Base-by-base conservation (phyloP, 2,888 invertebrate genomes). In the Minunthozetes semirufus region DNA sequence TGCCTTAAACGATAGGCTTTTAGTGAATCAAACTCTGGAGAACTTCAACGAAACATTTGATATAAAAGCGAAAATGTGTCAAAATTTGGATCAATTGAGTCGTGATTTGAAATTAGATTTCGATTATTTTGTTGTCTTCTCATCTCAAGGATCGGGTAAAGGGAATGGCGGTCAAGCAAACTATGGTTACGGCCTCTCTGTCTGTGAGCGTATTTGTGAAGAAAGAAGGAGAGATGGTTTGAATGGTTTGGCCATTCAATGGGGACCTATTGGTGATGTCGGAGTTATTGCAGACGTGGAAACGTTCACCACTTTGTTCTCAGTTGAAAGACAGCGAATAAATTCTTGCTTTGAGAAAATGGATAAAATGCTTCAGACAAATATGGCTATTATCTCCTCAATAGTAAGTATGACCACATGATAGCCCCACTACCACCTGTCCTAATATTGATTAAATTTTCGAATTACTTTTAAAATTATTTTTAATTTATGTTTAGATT, bases 201-300 rank as follows among this genome's bases (percentile, higher is more conserved):
- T 90, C 63, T 97, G 98, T 96, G 98, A 98, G 85, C 88, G 98
- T 77, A 88, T 97, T 78, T 91, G 91, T 82, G 97, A 95, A 85
- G 88, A 87, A 76, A 88, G 95, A 75, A 90, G 89, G 84, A 87
- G 86, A 56, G 90, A 88, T 80, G 93, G 94, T 63, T 86, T 94
- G 79, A 94, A 95, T 33, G 97, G 84, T 73, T 83, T 90, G 72
- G 94, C 97, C 56, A 93, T 99, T 80, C 98, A 99, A 84, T 99
- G 98, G 98, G 98, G 98, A 79, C 97, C 96, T 77, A 92, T 98
- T 81, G 97, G 95, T 76, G 98, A 98, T 83, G 96, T 96, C 59
- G 98, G 98, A 72, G 87, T 98, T 74, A 88, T 98, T 77, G 84
- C 66, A 3, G 38, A 59, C 17, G 2, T 42, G 1, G 11, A 11